A percentile compares a stretch with the other conserved stretches of the same genome.
Conservation (phyloP, 2,797 vertebrate genomes). For the Fundulus diaphanus region DNA sequence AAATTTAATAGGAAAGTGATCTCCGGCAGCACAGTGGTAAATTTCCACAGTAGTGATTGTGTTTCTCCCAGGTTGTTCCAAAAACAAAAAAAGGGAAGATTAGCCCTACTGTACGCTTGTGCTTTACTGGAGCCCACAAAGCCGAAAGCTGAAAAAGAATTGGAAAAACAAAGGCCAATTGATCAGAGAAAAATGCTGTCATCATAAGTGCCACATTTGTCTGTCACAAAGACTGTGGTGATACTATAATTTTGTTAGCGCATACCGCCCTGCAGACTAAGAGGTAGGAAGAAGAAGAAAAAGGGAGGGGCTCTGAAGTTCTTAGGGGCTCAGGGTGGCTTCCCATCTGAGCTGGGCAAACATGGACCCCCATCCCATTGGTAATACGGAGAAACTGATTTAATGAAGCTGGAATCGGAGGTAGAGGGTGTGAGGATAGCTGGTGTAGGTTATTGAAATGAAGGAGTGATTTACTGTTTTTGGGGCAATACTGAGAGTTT, state of each 20-base stretch:
- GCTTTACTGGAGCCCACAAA: conserved; percentile 37
- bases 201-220: neutral
- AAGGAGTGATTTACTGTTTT: too few species aligned
- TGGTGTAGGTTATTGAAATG: neutral
- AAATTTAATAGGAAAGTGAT: conserved; percentile 29
- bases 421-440: neutral
- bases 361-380: neutral
- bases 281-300: neutral
- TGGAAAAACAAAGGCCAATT: neutral
- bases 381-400: neutral
- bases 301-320: neutral
- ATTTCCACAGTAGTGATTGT: conserved; percentile 20
- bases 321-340: neutral
- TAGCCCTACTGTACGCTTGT: conserved; percentile 10
- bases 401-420: neutral
- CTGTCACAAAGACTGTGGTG: neutral
- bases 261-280: neutral
- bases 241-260: neutral
- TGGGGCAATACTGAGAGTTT: neutral
- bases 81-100: conserved; percentile 30
- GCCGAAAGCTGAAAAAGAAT: conserved; percentile 15
- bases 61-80: conserved; percentile 26
- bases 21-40: neutral
- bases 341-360: neutral
- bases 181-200: neutral